Evolutionary conservation across 1,140 invertebrate genomes (phyloP).

Genomic region (Pseudachorutes palmiensis): DNA sequence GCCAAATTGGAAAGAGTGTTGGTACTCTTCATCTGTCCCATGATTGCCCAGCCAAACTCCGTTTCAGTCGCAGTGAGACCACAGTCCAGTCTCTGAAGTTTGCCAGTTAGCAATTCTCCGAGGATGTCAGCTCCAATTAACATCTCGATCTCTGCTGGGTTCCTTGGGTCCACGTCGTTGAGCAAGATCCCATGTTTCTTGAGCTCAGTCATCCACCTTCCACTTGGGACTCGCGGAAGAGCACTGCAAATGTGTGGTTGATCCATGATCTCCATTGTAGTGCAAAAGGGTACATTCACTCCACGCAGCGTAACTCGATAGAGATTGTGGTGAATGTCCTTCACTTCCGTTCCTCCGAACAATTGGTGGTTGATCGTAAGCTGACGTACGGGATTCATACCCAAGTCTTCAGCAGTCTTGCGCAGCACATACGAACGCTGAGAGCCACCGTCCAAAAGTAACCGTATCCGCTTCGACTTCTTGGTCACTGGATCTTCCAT

Average conservation of each 20-base stretch:
- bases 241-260: slow-evolving; percentile 11
- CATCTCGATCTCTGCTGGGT: slow-evolving; percentile 16
- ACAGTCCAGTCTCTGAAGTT: slow-evolving; percentile 31
- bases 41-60: slow-evolving; percentile 14
- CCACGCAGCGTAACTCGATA: not conserved
- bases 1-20: not conserved
- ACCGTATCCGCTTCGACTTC: not conserved
- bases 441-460: slow-evolving; percentile 16
- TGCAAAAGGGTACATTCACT: not conserved
- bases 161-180: slow-evolving; percentile 4
- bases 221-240: slow-evolving; percentile 4
- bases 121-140: slow-evolving; percentile 16
- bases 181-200: slow-evolving; percentile 12
- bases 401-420: slow-evolving; percentile 1
- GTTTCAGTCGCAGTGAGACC: slow-evolving; percentile 38
- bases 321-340: not conserved
- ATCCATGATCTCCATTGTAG: not conserved
- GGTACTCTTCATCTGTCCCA: not conserved
- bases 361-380: slow-evolving; percentile 6
- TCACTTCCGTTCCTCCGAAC: slow-evolving; percentile 13
- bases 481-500: not conserved
- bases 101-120: slow-evolving; percentile 34
- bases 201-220: slow-evolving; percentile 16
- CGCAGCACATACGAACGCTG: slow-evolving; percentile 6
- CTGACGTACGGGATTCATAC: not conserved